phyloP scores from a whole-genome alignment of 2,113 vertebrate genomes.

The Onychostruthus taczanowskii region DNA sequence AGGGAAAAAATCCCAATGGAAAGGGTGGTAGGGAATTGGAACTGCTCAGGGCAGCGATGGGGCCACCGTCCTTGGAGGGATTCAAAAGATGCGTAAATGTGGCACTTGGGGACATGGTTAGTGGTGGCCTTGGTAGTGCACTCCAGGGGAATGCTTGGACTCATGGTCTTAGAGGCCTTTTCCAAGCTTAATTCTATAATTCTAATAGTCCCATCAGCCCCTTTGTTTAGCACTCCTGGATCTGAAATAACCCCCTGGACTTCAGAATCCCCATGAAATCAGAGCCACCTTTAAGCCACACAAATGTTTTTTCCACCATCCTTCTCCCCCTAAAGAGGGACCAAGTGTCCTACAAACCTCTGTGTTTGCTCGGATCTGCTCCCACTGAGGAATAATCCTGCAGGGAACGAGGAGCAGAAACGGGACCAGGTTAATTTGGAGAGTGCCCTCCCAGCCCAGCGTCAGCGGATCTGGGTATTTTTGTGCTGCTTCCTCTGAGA shows the following conservation, averaged over 20 bases:
- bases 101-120: background rate
- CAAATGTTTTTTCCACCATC: background rate
- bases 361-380: background rate
- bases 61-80: fast-evolving
- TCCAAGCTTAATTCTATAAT: background rate
- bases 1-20: background rate
- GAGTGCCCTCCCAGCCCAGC: background rate
- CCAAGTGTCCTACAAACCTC: background rate
- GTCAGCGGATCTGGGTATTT: background rate
- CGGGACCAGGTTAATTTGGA: background rate
- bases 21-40: background rate
- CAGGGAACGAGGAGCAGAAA: background rate
- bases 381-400: background rate
- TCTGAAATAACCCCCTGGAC: background rate
- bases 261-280: background rate
- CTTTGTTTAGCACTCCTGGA: background rate
- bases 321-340: background rate
- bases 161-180: background rate
- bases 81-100: background rate
- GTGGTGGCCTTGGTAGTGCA: background rate
- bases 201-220: background rate
- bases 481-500: slow-evolving; percentile 14
- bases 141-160: background rate
- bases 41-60: background rate
- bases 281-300: background rate